A percentile compares a stretch with the other conserved stretches of the same genome.
phyloP scores from a whole-genome alignment of 30 jellyfish, hydroid and myxozoan species.

The Aurelia sp. region DNA sequence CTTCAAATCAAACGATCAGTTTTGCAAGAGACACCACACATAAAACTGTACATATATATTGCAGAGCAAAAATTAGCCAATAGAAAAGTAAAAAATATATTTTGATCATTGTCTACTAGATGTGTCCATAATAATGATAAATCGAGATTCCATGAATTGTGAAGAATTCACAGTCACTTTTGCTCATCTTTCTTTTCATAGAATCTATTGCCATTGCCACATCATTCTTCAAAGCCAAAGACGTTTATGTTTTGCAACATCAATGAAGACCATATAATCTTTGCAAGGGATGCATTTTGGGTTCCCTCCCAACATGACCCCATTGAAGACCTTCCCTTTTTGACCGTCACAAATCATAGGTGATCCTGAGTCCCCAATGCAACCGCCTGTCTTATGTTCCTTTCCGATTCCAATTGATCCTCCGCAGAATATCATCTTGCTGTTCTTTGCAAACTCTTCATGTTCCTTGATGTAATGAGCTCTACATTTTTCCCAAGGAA shows the following conservation, averaged over 20 bases:
- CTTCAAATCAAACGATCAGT: no score
- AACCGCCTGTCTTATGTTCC: slow-evolving; percentile 22
- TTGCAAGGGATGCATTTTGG: slow-evolving; percentile 43
- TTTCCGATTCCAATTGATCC: slow-evolving; percentile 1
- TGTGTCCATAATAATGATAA: no score
- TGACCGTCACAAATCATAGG: slow-evolving; percentile 46
- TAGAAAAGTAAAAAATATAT: no score
- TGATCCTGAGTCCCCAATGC: slow-evolving; percentile 71
- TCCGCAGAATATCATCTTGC: slow-evolving; percentile 48
- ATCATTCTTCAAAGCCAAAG: no score
- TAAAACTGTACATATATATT: no score
- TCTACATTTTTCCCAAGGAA: slow-evolving; percentile 43
- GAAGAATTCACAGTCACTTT: no score
- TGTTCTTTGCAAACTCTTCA: slow-evolving; percentile 32
- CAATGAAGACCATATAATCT: slow-evolving; percentile 38
- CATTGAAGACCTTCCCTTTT: slow-evolving; percentile 14
- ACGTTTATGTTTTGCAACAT: slow-evolving; percentile 5
- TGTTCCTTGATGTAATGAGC: slow-evolving; percentile 14
- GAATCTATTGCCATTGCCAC: no score
- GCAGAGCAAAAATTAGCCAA: no score
- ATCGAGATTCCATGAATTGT: no score
- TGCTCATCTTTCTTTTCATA: no score
- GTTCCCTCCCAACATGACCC: slow-evolving; percentile 58
- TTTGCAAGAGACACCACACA: no score
- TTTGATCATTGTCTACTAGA: no score